These are phyloP conservation scores for Agonopterix alstromeriana DNA, from an alignment of 2,888 invertebrate genomes.

Conservation along the genomic window DNA sequence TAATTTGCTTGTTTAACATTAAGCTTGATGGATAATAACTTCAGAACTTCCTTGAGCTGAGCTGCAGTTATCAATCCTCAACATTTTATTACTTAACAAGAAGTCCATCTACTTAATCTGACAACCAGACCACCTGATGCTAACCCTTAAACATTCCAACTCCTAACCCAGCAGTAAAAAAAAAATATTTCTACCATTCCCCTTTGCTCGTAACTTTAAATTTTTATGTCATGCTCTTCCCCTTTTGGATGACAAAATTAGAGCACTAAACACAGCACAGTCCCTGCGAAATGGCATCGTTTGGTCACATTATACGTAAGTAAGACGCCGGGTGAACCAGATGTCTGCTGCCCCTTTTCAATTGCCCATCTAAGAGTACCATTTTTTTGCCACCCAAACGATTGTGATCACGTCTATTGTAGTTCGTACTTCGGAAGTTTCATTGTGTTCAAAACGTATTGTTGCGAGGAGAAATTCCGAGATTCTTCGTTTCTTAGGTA, in stretches of 20 bases:
- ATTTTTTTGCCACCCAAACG: conserved; percentile 51
- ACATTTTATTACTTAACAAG: too few species aligned
- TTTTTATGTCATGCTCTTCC: conserved; percentile 19
- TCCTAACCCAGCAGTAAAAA: not conserved
- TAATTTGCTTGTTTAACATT: too few species aligned
- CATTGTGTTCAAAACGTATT: conserved; percentile 52
- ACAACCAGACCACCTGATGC: too few species aligned
- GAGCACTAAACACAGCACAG: conserved; percentile 15
- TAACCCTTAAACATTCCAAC: too few species aligned
- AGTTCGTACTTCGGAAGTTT: conserved; percentile 14
- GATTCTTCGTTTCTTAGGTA: conserved; percentile 44
- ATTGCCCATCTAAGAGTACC: conserved; percentile 57
- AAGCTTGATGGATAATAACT: too few species aligned
- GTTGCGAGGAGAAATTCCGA: conserved; percentile 49
- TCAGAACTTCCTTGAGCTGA: too few species aligned
- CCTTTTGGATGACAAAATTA: conserved; percentile 10
- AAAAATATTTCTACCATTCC: not conserved
- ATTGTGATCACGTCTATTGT: conserved; percentile 63
- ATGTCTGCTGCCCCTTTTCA: conserved; percentile 60
- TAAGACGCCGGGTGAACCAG: conserved; percentile 56
- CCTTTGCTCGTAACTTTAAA: conserved; percentile 17
- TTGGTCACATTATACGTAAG: conserved; percentile 35
- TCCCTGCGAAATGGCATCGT: conserved; percentile 25
- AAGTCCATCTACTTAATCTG: too few species aligned
- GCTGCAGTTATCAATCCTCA: too few species aligned